These are phyloP conservation scores for Nebria ingens DNA, from an alignment of 1,140 invertebrate genomes.

Conservation along the genomic window DNA sequence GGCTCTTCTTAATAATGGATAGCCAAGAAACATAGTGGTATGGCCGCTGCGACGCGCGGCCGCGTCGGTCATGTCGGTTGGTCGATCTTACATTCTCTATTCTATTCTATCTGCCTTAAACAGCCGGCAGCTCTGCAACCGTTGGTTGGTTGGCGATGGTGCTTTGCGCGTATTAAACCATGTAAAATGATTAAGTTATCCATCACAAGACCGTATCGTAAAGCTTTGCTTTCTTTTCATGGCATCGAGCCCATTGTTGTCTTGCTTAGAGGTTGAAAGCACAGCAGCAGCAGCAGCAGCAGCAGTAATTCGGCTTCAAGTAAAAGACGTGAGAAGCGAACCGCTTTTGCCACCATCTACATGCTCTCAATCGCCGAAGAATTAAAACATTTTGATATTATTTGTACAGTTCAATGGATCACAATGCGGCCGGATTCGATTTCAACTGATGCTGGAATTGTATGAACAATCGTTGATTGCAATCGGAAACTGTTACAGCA, in stretches of 20 bases:
- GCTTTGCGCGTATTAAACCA: constrained; percentile 2
- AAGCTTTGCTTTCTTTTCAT: neutral
- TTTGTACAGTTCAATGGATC: neutral
- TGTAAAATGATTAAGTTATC: constrained; percentile 9
- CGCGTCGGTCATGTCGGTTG: neutral
- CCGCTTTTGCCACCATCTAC: neutral
- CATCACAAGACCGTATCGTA: neutral
- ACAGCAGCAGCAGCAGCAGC: too few relatives aligned
- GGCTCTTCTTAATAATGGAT: constrained; percentile 2
- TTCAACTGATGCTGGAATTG: too few relatives aligned
- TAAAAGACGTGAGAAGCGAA: neutral
- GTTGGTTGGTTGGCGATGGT: neutral
- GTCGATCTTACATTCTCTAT: neutral
- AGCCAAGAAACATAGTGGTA: neutral
- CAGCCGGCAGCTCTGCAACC: too few relatives aligned
- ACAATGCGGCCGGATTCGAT: neutral
- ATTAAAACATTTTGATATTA: neutral
- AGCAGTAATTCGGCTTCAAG: too few relatives aligned
- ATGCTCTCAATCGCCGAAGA: neutral
- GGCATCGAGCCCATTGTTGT: neutral
- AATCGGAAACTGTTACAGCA: neutral
- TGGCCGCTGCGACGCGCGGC: neutral
- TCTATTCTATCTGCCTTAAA: too few relatives aligned
- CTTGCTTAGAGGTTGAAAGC: neutral
- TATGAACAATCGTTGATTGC: neutral